These are phyloP conservation scores for Tragelaphus scriptus DNA, from an alignment of 2,113 vertebrate species.

Conservation along the genomic window DNA sequence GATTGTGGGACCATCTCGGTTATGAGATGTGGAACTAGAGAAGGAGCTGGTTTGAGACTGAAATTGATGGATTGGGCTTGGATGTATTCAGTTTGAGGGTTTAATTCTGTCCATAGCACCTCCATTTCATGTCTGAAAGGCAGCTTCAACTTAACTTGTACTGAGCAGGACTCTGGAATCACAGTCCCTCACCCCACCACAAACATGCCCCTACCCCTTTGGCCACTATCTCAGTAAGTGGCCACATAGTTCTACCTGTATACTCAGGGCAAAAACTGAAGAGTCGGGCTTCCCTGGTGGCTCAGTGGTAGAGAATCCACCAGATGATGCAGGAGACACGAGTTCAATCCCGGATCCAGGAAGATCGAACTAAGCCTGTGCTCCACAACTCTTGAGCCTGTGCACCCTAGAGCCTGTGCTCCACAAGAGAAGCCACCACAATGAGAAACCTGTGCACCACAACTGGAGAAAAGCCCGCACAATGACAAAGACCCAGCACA, in stretches of 20 bases:
- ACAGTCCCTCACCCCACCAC: rapidly evolving
- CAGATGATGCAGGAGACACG: neutral
- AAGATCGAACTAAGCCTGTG: neutral
- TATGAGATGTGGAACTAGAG: neutral
- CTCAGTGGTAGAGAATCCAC: neutral
- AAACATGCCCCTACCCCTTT: neutral
- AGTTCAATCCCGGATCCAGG: neutral
- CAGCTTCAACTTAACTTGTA: neutral
- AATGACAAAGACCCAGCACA: neutral
- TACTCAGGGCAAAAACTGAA: neutral
- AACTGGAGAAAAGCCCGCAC: neutral
- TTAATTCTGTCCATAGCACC: rapidly evolving
- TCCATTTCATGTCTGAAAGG: neutral
- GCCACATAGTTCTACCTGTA: neutral
- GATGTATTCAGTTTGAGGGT: no score
- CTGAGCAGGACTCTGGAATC: no score
- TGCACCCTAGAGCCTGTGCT: neutral
- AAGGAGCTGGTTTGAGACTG: neutral
- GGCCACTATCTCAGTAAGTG: neutral
- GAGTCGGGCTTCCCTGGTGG: neutral
- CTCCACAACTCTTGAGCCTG: neutral
- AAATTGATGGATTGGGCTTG: neutral
- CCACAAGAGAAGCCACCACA: neutral
- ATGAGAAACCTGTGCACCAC: rapidly evolving
- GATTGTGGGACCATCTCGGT: no score